Evolutionary conservation across 2,888 invertebrate species (phyloP).

Genomic region (Neuroscelio doddi): DNA sequence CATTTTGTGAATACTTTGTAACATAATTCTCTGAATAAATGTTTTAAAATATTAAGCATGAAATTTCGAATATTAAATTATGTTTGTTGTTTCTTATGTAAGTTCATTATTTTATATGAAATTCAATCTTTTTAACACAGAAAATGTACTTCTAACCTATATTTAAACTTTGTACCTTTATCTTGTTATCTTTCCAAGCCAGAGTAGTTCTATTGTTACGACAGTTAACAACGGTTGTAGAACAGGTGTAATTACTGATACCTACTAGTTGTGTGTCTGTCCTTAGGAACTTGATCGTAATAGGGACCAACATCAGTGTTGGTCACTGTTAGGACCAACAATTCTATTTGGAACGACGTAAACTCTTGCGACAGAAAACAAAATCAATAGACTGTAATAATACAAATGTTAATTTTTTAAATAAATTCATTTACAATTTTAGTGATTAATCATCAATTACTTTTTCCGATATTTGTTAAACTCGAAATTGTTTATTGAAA

Average conservation of each 20-base stretch:
- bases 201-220: slow-evolving; percentile 36
- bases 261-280: slow-evolving; percentile 33
- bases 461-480: too few relatives aligned
- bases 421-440: too few relatives aligned
- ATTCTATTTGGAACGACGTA: background rate
- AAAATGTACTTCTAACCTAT: slow-evolving; percentile 12
- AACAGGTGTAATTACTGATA: slow-evolving; percentile 47
- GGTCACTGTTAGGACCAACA: slow-evolving; percentile 7
- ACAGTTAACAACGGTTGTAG: slow-evolving; percentile 43
- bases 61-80: too few relatives aligned
- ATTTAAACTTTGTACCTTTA: slow-evolving; percentile 42
- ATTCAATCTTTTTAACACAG: background rate
- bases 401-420: background rate
- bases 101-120: too few relatives aligned
- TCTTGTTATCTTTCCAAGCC: slow-evolving; percentile 36
- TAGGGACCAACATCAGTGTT: slow-evolving; percentile 17
- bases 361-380: background rate
- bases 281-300: slow-evolving; percentile 41
- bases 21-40: too few relatives aligned
- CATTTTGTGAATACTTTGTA: too few relatives aligned
- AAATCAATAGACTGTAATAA: background rate
- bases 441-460: too few relatives aligned
- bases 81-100: too few relatives aligned
- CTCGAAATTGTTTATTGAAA: too few relatives aligned
- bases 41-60: too few relatives aligned